Evolutionary conservation across 2,888 invertebrate genomes (phyloP), one percentile per base, ranked within the genome.

Genomic region (Latrodectus elegans): DNA sequence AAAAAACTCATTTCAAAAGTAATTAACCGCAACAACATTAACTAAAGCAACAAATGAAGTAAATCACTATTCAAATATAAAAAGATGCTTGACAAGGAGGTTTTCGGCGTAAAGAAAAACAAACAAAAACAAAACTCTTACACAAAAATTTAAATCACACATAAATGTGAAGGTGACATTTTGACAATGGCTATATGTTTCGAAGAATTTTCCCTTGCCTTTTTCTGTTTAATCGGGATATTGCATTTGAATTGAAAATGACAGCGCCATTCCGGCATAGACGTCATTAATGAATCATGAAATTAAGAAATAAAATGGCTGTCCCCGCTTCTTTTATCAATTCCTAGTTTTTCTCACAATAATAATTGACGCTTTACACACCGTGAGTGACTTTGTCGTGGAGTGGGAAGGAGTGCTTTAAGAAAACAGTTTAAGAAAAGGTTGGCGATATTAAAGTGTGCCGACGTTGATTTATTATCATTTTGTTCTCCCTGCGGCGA

Each of bases 111-210:
- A 71, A 51, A 26, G 67, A 49, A 70, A 53, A 60, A 81, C 53
- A 81, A 74, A 81, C 65, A 81, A 81, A 81, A 74, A n/a, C 72
- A 64, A n/a, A 60, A 15, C 49, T 38, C 67, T 22, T 53, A 72
- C 67, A 67, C 73, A 76, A 83, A 83, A 83, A 83, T 83, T 76
- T 76, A 83, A 83, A 83, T 76, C 83, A 76, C 83, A 76, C 76
- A 83, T 83, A 84, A 84, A 84, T 84, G 84, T 78, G 84, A 84
- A 77, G 78, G 76, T 84, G 84, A 84, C 84, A 84, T 77, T 84
- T 84, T 84, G 84, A 84, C 84, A 84, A 84, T 84, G 49, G 84
- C 55, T 67, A 84, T 84, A 73, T 53, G 67, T 84, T 77, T 38
- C 38, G 38, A 38, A 38, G 38, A 38, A 38, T 38, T 38, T 38